Evolutionary conservation across 1,140 invertebrate species (phyloP).

Genomic region (Magallana ariakensis): DNA sequence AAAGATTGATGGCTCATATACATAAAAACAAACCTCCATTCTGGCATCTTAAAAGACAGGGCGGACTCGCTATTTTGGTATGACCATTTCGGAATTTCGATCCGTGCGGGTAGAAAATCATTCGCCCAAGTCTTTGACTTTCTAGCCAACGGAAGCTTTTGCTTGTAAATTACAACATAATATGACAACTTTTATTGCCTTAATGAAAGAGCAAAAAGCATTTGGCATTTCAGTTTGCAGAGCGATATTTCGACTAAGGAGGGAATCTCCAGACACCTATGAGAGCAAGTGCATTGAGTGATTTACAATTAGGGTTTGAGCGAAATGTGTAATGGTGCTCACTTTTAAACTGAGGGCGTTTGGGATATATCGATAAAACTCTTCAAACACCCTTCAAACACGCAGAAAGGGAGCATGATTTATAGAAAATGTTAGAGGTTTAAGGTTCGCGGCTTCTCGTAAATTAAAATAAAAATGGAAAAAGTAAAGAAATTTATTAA

Average conservation of each 20-base stretch:
- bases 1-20: not conserved
- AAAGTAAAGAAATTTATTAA: not conserved
- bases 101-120: not conserved
- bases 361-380: conserved; percentile 9
- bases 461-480: not conserved
- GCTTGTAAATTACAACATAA: conserved; percentile 18
- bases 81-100: conserved; percentile 10
- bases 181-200: conserved; percentile 11
- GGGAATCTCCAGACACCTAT: not conserved
- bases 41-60: conserved; percentile 3
- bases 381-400: not conserved
- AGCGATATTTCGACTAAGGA: not conserved
- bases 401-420: not conserved
- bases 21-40: not conserved
- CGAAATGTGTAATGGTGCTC: not conserved
- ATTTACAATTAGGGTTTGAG: not conserved
- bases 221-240: conserved; percentile 2
- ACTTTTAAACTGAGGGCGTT: conserved; percentile 17
- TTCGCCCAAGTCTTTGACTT: not conserved
- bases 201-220: not conserved
- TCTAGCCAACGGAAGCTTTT: not conserved
- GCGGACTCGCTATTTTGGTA: not conserved
- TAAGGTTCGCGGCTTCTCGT: not conserved
- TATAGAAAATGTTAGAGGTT: not conserved
- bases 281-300: not conserved